A percentile compares a stretch with the other conserved stretches of the same genome.
phyloP scores from a whole-genome alignment of 35 echinoderm and acorn worm genomes.

The Lytechinus pictus region DNA sequence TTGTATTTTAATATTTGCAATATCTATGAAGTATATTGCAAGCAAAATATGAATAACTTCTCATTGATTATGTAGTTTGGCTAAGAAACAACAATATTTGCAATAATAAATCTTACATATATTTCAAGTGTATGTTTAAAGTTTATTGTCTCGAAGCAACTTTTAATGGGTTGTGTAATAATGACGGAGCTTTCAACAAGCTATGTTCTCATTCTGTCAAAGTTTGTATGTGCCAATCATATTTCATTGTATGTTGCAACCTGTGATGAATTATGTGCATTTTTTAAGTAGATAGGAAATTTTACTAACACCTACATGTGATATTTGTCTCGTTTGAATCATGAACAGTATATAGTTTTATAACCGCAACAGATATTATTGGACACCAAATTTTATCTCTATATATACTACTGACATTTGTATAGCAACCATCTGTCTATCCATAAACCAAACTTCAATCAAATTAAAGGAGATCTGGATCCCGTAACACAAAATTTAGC shows the following conservation, averaged over 20 bases:
- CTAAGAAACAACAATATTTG: background rate
- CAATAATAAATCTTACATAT: background rate
- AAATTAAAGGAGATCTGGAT: too few relatives aligned
- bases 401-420: too few relatives aligned
- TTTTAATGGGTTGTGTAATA: background rate
- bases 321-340: too few relatives aligned
- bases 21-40: too few relatives aligned
- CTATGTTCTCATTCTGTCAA: background rate
- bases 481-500: too few relatives aligned
- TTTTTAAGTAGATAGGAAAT: background rate
- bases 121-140: background rate
- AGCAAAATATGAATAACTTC: too few relatives aligned
- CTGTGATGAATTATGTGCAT: background rate
- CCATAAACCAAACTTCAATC: too few relatives aligned
- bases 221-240: background rate
- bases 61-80: background rate
- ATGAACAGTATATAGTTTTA: too few relatives aligned
- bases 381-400: too few relatives aligned
- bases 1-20: too few relatives aligned
- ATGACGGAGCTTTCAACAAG: background rate
- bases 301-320: background rate
- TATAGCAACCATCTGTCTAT: too few relatives aligned
- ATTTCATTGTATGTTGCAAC: background rate
- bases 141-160: background rate
- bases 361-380: too few relatives aligned